phyloP scores from a whole-genome alignment of 2,113 vertebrate genomes.

The Polypterus senegalus region DNA sequence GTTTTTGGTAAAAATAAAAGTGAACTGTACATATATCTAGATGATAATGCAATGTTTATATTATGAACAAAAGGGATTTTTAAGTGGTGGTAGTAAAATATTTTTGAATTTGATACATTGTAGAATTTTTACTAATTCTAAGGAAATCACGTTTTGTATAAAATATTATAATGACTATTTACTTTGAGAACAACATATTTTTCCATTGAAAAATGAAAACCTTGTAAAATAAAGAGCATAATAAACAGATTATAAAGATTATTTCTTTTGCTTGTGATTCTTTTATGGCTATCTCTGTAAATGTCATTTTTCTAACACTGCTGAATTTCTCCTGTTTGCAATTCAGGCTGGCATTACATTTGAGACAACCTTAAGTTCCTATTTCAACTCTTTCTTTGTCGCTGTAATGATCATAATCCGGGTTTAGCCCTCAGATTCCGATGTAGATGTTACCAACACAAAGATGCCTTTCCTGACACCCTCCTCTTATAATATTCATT shows the following conservation, averaged over 20 bases:
- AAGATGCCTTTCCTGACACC: too few species aligned
- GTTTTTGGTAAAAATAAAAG: too few species aligned
- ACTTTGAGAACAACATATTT: not conserved
- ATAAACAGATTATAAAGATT: constrained; percentile 1
- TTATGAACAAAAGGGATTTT: constrained; percentile 39
- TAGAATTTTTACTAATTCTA: constrained; percentile 2
- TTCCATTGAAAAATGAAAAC: constrained; percentile 5
- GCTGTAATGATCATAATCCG: too few species aligned
- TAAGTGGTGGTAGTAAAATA: constrained; percentile 21
- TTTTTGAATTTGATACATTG: constrained; percentile 31
- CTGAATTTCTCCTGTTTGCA: too few species aligned
- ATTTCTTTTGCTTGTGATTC: not conserved
- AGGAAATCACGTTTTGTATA: constrained; percentile 6
- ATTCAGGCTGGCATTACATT: too few species aligned
- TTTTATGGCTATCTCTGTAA: not conserved
- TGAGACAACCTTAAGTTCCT: too few species aligned
- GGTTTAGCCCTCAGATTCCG: too few species aligned
- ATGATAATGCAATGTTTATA: constrained; percentile 19
- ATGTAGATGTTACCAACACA: too few species aligned
- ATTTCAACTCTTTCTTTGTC: too few species aligned
- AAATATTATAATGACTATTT: constrained; percentile 4
- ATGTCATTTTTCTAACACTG: too few species aligned
- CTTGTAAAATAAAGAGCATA: not conserved
- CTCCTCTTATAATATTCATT: too few species aligned
- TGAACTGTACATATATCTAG: too few species aligned